Base-by-base conservation (phyloP, 2,797 vertebrate species). In the Acanthornis magna region DNA sequence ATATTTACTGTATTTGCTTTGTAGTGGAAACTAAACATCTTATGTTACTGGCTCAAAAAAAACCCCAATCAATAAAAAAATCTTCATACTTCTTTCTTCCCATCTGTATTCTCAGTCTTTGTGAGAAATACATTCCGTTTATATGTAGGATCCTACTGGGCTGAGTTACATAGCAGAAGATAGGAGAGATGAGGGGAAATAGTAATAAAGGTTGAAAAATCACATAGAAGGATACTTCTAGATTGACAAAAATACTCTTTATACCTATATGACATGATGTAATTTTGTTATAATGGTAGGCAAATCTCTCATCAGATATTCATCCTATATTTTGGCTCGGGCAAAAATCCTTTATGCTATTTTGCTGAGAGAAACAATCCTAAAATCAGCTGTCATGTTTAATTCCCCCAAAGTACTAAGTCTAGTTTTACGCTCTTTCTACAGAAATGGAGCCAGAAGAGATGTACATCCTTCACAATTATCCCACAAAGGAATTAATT, bases 1-100 rank as follows among this genome's bases (percentile, higher is more conserved):
- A 45, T 78, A 53, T 60, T 51, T 50, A 74, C 1, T 32, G 29
- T 74, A 63, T 72, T 72, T 38, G 38, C 38, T 38, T 38, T 70
- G 3, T 30, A 26, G 18, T 54, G 5, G 19, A 21, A 92, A 84
- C 84, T 30, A 57, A 75, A 36, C 2, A 29, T 57, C 34, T 38
- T 67, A 13, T n/a, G 5, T 17, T 62, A n/a, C 16, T 48, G 36
- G 6, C 9, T 88, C 1, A 53, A 75, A 74, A 66, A 73, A 36
- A 0, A 1, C 2, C 2, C 1, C 8, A 50, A 30, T 2, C 9
- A 45, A 47, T 4, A 65, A 36, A 15, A 66, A 63, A 73, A 17
- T 3, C 1, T 25, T 50, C 26, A 3, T 42, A 10, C 7, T 32
- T 70, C 5, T 60, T 65, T 82, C 43, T 72, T 62, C 30, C 7